Evolutionary conservation across 2,797 vertebrate species (phyloP).

Genomic region (Scyliorhinus canicula): DNA sequence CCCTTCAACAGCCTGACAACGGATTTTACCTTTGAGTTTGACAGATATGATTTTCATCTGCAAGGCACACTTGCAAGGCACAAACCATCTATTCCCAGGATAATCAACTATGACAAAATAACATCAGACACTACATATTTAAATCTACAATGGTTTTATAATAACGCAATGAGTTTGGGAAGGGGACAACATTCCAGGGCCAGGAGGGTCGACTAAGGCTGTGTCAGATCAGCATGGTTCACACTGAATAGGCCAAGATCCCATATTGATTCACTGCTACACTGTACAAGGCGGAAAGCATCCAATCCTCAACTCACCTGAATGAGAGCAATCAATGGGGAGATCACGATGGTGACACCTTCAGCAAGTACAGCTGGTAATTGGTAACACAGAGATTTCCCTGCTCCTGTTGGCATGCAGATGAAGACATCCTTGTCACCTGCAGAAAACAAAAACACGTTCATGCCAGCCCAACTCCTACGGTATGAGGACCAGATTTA

Average conservation of each 20-base stretch:
- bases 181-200: background rate
- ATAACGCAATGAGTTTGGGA: background rate
- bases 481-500: background rate
- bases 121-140: background rate
- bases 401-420: constrained; percentile 96
- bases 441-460: constrained; percentile 48
- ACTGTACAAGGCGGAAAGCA: background rate
- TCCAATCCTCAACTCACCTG: constrained; percentile 63
- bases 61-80: too few relatives aligned
- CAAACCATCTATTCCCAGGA: too few relatives aligned
- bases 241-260: background rate
- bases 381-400: constrained; percentile 95
- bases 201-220: background rate
- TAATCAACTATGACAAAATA: too few relatives aligned
- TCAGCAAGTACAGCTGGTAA: constrained; percentile 80
- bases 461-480: background rate
- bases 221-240: background rate
- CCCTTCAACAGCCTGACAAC: background rate
- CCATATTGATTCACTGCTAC: background rate
- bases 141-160: background rate
- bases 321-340: constrained; percentile 91
- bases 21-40: too few relatives aligned
- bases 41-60: too few relatives aligned
- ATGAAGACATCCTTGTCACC: constrained; percentile 90
- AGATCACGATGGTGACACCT: constrained; percentile 89